Evolutionary conservation across 2,888 invertebrate species (phyloP).

Genomic region (Ectemnius continuus): DNA sequence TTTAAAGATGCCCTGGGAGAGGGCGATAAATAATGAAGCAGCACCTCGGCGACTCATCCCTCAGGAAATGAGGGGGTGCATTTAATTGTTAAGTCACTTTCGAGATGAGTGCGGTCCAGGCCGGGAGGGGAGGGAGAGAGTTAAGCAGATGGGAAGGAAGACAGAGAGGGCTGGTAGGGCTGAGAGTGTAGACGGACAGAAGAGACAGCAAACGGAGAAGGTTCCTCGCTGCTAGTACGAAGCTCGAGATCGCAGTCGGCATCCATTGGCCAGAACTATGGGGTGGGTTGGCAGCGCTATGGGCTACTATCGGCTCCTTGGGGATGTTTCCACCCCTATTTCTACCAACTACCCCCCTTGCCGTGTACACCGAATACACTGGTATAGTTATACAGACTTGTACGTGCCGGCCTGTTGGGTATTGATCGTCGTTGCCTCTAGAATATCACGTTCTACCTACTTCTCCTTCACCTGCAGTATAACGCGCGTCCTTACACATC

Average conservation of each 20-base stretch:
- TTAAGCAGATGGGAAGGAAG: constrained; percentile 22
- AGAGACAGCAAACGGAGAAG: constrained; percentile 51
- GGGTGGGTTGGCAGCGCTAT: constrained; percentile 71
- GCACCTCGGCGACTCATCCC: constrained; percentile 22
- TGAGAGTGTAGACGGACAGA: constrained; percentile 46
- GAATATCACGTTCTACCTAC: constrained; percentile 68
- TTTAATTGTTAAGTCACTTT: constrained; percentile 60
- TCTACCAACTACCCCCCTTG: constrained; percentile 70
- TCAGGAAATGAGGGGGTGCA: constrained; percentile 48
- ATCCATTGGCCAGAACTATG: constrained; percentile 67
- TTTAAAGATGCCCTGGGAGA: constrained; percentile 8
- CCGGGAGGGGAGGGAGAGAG: constrained; percentile 15
- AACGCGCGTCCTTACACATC: constrained; percentile 71
- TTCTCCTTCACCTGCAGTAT: constrained; percentile 73
- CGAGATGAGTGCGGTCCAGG: constrained; percentile 38
- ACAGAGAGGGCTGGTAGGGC: constrained; percentile 31
- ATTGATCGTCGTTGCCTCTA: constrained; percentile 72
- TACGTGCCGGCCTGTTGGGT: constrained; percentile 72
- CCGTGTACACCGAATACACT: constrained; percentile 71
- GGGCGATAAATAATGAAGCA: constrained; percentile 27
- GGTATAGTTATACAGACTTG: constrained; percentile 70
- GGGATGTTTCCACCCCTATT: constrained; percentile 76
- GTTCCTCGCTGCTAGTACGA: constrained; percentile 61
- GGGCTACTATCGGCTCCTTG: constrained; percentile 75
- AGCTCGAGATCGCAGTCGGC: constrained; percentile 69